A percentile compares a stretch with the other conserved stretches of the same genome.
phyloP scores from a whole-genome alignment of 1,140 invertebrate genomes.

The Phocides pigmalion region DNA sequence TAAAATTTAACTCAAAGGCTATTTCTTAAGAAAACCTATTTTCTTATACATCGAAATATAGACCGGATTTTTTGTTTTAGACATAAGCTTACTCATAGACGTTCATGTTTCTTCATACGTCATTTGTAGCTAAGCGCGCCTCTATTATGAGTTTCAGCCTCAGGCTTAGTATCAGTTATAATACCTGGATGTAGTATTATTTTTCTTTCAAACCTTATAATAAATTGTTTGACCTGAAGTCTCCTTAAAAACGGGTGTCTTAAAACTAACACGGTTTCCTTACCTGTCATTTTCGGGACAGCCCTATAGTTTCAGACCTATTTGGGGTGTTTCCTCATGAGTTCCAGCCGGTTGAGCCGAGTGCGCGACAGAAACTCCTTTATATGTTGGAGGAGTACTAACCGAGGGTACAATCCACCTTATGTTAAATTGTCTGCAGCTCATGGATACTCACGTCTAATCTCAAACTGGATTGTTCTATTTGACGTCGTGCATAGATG shows the following conservation, averaged over 20 bases:
- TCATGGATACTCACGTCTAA: too few relatives aligned
- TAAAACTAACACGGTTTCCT: slow-evolving; percentile 43
- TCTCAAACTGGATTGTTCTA: too few relatives aligned
- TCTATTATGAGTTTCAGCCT: slow-evolving; percentile 15
- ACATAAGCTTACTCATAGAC: neutral
- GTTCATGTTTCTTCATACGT: slow-evolving; percentile 16
- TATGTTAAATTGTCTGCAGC: too few relatives aligned
- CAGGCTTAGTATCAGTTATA: neutral
- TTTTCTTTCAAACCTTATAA: neutral
- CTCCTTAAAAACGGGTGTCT: neutral
- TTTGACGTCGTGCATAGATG: too few relatives aligned
- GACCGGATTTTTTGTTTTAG: neutral
- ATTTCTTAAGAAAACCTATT: slow-evolving; percentile 14
- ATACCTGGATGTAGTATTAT: neutral
- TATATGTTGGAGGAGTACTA: too few relatives aligned
- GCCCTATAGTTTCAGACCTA: too few relatives aligned
- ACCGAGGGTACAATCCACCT: too few relatives aligned
- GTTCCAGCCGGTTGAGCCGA: too few relatives aligned
- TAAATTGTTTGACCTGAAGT: neutral
- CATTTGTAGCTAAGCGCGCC: slow-evolving; percentile 3
- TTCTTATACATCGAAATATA: neutral
- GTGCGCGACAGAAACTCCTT: too few relatives aligned
- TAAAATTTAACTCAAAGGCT: slow-evolving; percentile 14
- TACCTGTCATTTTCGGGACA: too few relatives aligned
- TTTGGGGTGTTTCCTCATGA: too few relatives aligned